A percentile compares a stretch with the other conserved stretches of the same genome.
Conservation (phyloP, 2,888 invertebrate species). For the Macroteleia sp. region DNA sequence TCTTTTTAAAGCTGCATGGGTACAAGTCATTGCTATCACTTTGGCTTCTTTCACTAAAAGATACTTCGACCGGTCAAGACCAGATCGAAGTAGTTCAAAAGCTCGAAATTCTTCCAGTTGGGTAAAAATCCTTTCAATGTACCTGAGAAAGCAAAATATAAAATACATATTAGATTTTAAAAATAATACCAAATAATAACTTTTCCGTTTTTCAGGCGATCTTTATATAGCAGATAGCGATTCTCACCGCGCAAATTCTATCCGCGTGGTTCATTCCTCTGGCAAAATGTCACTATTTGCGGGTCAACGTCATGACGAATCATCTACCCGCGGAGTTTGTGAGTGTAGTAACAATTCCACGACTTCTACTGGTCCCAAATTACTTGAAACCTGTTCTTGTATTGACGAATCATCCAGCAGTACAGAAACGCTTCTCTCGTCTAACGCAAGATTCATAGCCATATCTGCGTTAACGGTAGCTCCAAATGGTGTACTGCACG, state of each 20-base stretch:
- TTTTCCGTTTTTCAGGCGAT: conserved; percentile 90
- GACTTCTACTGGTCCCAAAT: conserved; percentile 75
- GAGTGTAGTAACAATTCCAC: conserved; percentile 79
- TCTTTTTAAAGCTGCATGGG: conserved; percentile 98
- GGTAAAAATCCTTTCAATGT: conserved; percentile 97
- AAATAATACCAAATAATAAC: too few species aligned
- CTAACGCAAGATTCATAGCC: conserved; percentile 94
- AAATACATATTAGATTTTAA: background rate
- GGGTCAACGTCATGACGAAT: conserved; percentile 89
- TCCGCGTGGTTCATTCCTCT: conserved; percentile 93
- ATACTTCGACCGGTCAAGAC: conserved; percentile 97
- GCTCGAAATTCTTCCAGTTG: conserved; percentile 99
- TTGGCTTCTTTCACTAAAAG: conserved; percentile 99
- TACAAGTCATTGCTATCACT: conserved; percentile 99
- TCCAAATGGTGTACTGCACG: conserved; percentile 97
- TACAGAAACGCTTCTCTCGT: conserved; percentile 93
- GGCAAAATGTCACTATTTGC: conserved; percentile 96
- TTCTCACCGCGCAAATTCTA: conserved; percentile 92
- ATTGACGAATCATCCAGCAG: conserved; percentile 89
- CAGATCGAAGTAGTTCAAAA: conserved; percentile 97
- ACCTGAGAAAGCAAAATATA: conserved; percentile 85
- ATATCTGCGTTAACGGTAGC: conserved; percentile 96
- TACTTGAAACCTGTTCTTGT: conserved; percentile 85
- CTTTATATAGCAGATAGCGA: conserved; percentile 97
- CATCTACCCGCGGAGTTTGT: conserved; percentile 71